phyloP scores from a whole-genome alignment of 2,113 vertebrate species.

The Actenoides lindsayi region DNA sequence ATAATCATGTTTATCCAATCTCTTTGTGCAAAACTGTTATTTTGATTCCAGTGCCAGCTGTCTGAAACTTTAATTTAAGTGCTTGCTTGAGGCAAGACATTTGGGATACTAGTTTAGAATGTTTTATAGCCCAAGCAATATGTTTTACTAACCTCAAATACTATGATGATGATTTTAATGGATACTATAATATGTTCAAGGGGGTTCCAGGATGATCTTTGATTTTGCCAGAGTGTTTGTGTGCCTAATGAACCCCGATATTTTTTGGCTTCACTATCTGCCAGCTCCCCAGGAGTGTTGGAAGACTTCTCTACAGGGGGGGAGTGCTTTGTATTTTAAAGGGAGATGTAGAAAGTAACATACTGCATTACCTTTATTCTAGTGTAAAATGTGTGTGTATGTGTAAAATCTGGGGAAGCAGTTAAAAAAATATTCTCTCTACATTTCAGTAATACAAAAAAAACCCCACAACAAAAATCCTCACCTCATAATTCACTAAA shows the following conservation, averaged over 20 bases:
- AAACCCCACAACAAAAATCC: not conserved
- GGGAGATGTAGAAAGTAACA: not conserved
- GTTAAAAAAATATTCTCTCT: not conserved
- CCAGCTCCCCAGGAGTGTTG: not conserved
- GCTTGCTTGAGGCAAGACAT: constrained; percentile 84
- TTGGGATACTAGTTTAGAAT: constrained; percentile 86
- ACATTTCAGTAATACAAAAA: not conserved
- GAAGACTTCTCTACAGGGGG: not conserved
- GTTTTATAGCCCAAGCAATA: constrained; percentile 85
- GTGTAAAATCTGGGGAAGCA: not conserved
- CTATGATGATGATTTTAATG: constrained; percentile 80
- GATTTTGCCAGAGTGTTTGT: constrained; percentile 55
- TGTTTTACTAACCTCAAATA: constrained; percentile 86
- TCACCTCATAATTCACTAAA: not conserved
- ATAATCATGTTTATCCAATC: constrained; percentile 84
- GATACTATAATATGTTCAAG: constrained; percentile 76
- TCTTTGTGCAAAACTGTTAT: constrained; percentile 81
- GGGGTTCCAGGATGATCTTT: constrained; percentile 72
- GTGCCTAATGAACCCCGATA: constrained; percentile 40
- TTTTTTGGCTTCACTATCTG: constrained; percentile 45
- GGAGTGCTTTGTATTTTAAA: not conserved
- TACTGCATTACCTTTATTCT: not conserved
- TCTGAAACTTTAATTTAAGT: constrained; percentile 88
- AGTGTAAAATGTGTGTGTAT: not conserved
- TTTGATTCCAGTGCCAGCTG: constrained; percentile 84